phyloP scores from a whole-genome alignment of 1,140 invertebrate species.

The Steinernema khuongi region DNA sequence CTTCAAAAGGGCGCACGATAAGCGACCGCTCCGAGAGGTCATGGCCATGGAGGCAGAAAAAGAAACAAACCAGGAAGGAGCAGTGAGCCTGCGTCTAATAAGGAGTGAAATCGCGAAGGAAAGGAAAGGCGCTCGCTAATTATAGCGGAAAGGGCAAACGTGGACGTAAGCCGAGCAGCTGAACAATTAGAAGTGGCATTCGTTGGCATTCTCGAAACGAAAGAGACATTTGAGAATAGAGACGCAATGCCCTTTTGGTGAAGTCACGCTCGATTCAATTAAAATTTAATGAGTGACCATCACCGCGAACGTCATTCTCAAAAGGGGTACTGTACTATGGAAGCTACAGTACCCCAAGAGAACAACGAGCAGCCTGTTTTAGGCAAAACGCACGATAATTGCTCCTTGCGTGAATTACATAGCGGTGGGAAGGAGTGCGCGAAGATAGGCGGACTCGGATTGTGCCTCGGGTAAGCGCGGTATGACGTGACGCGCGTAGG shows the following conservation, averaged over 20 bases:
- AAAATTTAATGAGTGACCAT: background rate
- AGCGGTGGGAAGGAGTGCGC: too few species aligned
- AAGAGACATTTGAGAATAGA: background rate
- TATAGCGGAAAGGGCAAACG: too few species aligned
- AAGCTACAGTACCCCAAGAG: too few species aligned
- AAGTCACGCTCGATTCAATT: background rate
- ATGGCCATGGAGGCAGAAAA: background rate
- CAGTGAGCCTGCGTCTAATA: background rate
- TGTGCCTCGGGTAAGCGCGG: background rate
- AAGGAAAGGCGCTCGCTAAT: too few species aligned
- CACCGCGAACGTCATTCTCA: too few species aligned
- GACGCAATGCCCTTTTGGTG: background rate
- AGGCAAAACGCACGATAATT: too few species aligned
- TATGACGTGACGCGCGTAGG: constrained; percentile 8
- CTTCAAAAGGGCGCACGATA: background rate
- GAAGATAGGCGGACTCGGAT: background rate
- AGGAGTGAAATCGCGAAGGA: background rate
- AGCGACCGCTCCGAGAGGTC: background rate
- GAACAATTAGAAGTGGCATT: too few species aligned
- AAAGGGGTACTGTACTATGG: too few species aligned
- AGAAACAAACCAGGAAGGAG: background rate
- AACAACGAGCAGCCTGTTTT: too few species aligned
- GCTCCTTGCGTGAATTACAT: too few species aligned
- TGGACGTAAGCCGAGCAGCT: too few species aligned
- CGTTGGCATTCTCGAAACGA: background rate